Evolutionary conservation across 2,888 invertebrate genomes (phyloP).

Genomic region (Agrochola macilenta): DNA sequence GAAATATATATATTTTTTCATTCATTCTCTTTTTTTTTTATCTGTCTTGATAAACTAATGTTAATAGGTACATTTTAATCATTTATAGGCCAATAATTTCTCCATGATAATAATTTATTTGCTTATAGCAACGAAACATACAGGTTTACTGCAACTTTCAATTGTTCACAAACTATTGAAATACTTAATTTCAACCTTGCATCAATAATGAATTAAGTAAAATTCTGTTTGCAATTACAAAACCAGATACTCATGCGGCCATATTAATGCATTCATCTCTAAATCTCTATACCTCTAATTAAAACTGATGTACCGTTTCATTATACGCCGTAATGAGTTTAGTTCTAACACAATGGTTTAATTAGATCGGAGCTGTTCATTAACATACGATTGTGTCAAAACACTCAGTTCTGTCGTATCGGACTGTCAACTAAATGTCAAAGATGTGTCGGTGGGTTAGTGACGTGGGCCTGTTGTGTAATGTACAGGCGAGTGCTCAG

Average conservation of each 20-base stretch:
- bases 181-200: slow-evolving; percentile 26
- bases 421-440: slow-evolving; percentile 85
- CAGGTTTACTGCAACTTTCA: background rate
- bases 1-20: background rate
- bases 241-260: slow-evolving; percentile 44
- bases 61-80: background rate
- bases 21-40: background rate
- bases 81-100: background rate
- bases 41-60: background rate
- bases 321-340: slow-evolving; percentile 81
- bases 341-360: slow-evolving; percentile 82
- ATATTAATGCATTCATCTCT: slow-evolving; percentile 56
- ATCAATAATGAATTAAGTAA: slow-evolving; percentile 35
- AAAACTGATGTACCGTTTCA: slow-evolving; percentile 69
- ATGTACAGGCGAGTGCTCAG: slow-evolving; percentile 71
- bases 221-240: slow-evolving; percentile 43
- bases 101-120: background rate
- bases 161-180: slow-evolving; percentile 3
- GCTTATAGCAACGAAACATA: background rate
- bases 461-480: slow-evolving; percentile 70
- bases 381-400: slow-evolving; percentile 86
- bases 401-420: slow-evolving; percentile 76
- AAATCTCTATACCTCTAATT: slow-evolving; percentile 61
- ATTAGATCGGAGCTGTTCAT: slow-evolving; percentile 83
- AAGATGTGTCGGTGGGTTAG: slow-evolving; percentile 76